Evolutionary conservation across 2,113 vertebrate species (phyloP), one percentile per base, ranked within the genome.

Genomic region (Atlantisia rogersi): DNA sequence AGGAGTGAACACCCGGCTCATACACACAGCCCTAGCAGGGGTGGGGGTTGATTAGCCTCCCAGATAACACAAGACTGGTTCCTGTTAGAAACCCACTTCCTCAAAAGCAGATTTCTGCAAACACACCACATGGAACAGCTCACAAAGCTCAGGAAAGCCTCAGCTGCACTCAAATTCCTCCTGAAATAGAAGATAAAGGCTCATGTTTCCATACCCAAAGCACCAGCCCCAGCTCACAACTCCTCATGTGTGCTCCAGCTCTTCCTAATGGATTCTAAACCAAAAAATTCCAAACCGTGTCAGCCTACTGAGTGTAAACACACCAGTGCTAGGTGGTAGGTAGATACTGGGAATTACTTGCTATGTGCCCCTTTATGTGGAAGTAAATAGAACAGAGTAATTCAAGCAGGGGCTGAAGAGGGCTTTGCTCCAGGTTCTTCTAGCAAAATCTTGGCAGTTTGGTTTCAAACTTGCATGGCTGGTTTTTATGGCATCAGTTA

Each of bases 1-100:
- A 28, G 0, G 4, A 35, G 50, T 2, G 10, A 62, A 15, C 59
- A 2, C 25, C 8, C 55, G 60, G 55, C 50, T 73, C 6, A 24
- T 1, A 26, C 3, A 3, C 42, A 10, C 58, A 20, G 14, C 44
- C 3, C 0, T 18, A 35, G 25, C 0, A 48, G 3, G 52, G 35
- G 42, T 13, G 26, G 58, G 67, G 69, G 65, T 11, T 26, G 42
- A 32, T 1, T 2, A 62, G 35, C 50, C 62, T 52, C 52, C 28
- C 67, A 44, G 28, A 25, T 5, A 70, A 76, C 65, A 28, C 32
- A 53, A 20, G 14, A 25, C 44, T 5, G 29, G 46, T 8, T 75
- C 62, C 75, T 12, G n/a, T 3, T 5, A 1, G 31, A 44, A 92
- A 25, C 10, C 26, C 59, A 25, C 6, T 16, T 64, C 67, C 76